Percentiles rank a stretch among this genome's conserved stretches.
phyloP scores from a whole-genome alignment of 2,888 invertebrate genomes.

The Anaspis maculata region DNA sequence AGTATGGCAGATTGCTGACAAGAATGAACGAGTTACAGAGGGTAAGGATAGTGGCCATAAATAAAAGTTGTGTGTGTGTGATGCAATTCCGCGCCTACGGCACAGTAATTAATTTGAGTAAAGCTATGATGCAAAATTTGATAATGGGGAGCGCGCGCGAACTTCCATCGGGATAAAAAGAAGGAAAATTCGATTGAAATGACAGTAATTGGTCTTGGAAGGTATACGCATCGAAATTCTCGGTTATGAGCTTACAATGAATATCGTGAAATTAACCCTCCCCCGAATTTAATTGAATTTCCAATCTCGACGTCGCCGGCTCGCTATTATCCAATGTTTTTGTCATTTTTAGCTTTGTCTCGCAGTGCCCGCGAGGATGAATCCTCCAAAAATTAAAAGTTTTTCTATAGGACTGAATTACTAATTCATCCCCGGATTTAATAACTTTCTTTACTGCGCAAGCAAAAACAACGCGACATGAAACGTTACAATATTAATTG shows the following conservation, averaged over 20 bases:
- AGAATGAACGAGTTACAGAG: slow-evolving; percentile 82
- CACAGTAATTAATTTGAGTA: too few species aligned
- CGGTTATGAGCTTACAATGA: slow-evolving; percentile 15
- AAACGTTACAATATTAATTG: too few species aligned
- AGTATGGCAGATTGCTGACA: slow-evolving; percentile 78
- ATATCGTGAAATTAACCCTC: slow-evolving; percentile 17
- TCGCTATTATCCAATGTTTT: slow-evolving; percentile 16
- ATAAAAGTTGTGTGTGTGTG: too few species aligned
- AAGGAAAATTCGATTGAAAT: slow-evolving; percentile 12
- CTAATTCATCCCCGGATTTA: slow-evolving; percentile 8
- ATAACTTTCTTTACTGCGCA: too few species aligned
- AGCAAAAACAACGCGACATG: too few species aligned
- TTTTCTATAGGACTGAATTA: slow-evolving; percentile 9
- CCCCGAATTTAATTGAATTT: slow-evolving; percentile 16
- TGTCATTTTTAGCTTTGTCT: slow-evolving; percentile 16
- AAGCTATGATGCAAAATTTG: too few species aligned
- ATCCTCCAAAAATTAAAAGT: slow-evolving; percentile 13
- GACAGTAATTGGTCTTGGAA: slow-evolving; percentile 15
- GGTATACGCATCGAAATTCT: slow-evolving; percentile 13
- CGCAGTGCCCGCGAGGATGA: slow-evolving; percentile 8
- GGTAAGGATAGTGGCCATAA: slow-evolving; percentile 48
- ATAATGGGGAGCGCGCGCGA: neutral
- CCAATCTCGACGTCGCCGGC: slow-evolving; percentile 14
- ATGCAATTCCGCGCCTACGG: too few species aligned
- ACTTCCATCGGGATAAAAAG: neutral